Conservation (phyloP, 1,140 invertebrate species). For the Drosophila pachea region DNA sequence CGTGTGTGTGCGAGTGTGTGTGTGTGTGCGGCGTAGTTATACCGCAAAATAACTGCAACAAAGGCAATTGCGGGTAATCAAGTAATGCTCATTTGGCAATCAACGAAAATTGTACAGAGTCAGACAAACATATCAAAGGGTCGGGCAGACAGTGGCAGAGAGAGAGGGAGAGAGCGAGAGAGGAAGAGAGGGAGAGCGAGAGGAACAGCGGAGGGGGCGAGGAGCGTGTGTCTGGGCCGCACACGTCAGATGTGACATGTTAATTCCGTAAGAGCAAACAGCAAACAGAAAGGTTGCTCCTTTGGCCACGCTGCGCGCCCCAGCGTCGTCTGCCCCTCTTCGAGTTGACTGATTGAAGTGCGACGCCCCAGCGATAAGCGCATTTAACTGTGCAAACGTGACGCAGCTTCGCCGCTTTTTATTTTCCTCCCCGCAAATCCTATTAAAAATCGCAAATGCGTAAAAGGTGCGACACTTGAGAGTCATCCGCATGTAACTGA, state of each 20-base stretch:
- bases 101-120: conserved; percentile 35
- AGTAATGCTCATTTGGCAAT: conserved; percentile 72
- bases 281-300: conserved; percentile 33
- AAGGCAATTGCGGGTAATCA: conserved; percentile 71
- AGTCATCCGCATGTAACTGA: conserved; percentile 30
- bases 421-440: conserved; percentile 49
- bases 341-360: conserved; percentile 64
- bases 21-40: conserved; percentile 18
- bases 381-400: conserved; percentile 59
- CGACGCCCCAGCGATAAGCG: conserved; percentile 60
- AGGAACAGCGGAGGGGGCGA: not conserved
- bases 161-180: conserved; percentile 28
- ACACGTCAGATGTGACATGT: conserved; percentile 71
- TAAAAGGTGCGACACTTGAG: conserved; percentile 66
- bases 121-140: conserved; percentile 8
- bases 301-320: conserved; percentile 2
- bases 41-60: conserved; percentile 46
- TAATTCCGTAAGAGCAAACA: conserved; percentile 69
- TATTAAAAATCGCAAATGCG: conserved; percentile 60
- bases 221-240: not conserved
- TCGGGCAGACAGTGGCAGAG: conserved; percentile 11
- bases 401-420: conserved; percentile 33
- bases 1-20: conserved; percentile 19
- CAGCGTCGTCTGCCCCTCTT: too few species aligned
- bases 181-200: conserved; percentile 6